Percentiles rank a stretch among this genome's conserved stretches.
These are phyloP conservation scores for Dromas ardeola DNA, from an alignment of 2,113 vertebrate genomes.

Conservation along the genomic window DNA sequence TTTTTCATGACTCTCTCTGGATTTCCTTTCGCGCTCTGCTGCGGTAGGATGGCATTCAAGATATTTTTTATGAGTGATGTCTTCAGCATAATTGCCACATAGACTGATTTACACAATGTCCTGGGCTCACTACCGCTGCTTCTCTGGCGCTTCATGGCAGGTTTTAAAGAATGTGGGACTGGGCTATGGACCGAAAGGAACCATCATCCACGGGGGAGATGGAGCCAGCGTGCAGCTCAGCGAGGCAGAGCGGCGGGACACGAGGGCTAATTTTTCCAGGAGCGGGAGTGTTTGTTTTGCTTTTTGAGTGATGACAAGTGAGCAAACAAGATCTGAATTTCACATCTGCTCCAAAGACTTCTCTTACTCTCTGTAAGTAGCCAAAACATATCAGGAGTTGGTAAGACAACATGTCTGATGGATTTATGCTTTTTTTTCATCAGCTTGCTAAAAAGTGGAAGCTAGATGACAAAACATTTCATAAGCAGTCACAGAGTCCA, in stretches of 20 bases:
- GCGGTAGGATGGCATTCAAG: neutral
- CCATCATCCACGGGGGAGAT: rapidly evolving
- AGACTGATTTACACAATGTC: neutral
- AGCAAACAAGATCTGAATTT: conserved; percentile 44
- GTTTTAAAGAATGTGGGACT: neutral
- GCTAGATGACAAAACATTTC: conserved; percentile 60
- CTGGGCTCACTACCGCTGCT: neutral
- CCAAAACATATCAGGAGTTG: conserved; percentile 55
- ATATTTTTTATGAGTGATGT: neutral
- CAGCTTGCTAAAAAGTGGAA: conserved; percentile 43
- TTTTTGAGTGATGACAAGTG: conserved; percentile 28
- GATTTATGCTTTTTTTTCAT: conserved; percentile 32
- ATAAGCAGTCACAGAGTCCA: conserved; percentile 1
- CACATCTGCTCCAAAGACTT: conserved; percentile 57
- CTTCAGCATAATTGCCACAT: neutral
- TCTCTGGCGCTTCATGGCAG: neutral
- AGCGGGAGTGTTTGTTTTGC: conserved; percentile 52
- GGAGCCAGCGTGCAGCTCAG: rapidly evolving
- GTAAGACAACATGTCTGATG: conserved; percentile 37
- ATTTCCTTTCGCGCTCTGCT: neutral
- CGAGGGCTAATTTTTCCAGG: neutral
- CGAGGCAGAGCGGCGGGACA: neutral
- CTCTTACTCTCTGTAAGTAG: conserved; percentile 36
- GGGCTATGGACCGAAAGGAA: rapidly evolving
- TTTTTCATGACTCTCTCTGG: neutral